Base-by-base conservation (phyloP, 2,113 vertebrate genomes). In the Tachysurus fulvidraco region DNA sequence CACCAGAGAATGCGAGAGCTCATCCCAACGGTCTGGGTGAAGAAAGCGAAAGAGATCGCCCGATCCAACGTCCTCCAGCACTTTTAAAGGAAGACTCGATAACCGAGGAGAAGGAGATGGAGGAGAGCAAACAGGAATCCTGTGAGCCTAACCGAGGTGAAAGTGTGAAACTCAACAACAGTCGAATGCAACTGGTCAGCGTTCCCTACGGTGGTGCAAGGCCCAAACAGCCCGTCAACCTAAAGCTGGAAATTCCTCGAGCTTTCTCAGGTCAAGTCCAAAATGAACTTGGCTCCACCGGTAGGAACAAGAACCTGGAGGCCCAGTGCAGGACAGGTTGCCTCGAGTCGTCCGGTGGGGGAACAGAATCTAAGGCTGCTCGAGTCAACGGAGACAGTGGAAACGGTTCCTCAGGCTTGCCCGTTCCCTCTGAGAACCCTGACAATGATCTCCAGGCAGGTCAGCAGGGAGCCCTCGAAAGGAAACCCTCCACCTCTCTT, bases 41-140 rank as follows among this genome's bases (percentile, higher is more conserved):
- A 23, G 83, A 74, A 41, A 46, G 57, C 1, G 9, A 64, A 44
- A 65, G 60, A 86, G 64, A 52, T 44, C 19, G 2, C n/a, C 11
- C 30, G 2, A 30, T 30, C 95, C 78, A 81, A 4, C 92, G 96
- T 95, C 93, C 95, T 94, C 91, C 94, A 91, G 91, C 87, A 1
- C 95, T 97, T 85, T 98, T 98, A 86, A 99, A 99, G 93, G 98
- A 99, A 94, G 98, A 99, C 93, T 99, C 97, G 0, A 96, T 99
- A 79, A 99, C 96, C 4, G 98, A 99, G 93, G 98, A 99, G 94
- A 99, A 99, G 88, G 98, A 99, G 92, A 97, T 99, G 93, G 98
- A 99, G 90, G 98, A 99, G 92, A 98, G 98, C 95, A 99, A 99
- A 87, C 97, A 96, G 87, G 98, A 99, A 94, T 95, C 91, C 88